Base-by-base conservation (phyloP, 2,888 invertebrate genomes). In the Strigamia transsilvanica region DNA sequence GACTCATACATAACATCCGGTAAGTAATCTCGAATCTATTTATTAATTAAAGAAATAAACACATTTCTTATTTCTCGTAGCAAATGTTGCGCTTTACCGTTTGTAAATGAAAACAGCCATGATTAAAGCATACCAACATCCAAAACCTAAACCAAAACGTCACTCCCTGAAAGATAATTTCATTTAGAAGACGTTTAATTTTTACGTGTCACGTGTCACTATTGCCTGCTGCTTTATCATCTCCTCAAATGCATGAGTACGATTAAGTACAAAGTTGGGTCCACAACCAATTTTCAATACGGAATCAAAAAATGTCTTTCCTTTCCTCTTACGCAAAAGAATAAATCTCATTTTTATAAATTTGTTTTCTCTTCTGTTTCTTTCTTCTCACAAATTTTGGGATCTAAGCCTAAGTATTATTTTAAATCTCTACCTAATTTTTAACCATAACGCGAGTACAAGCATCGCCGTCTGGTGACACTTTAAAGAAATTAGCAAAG, bases 81-180 rank as follows among this genome's bases (percentile, higher is more conserved):
- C 1, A 27, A 27, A 27, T 27, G 27, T 13, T 73, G 27, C 12
- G 5, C 2, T 15, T 27, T 73, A 73, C 73, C 32, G 73, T 27
- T 12, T 27, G 12, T n/a, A 73, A 73, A 1, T 73, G 73, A 73
- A 73, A 73, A 73, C 73, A 73, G 73, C 15, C 7, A 32, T 73
- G 73, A 73, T 73, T 73, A 32, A 32, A 73, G n/a, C n/a, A 73
- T 15, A 73, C 32, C 2, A 73, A 32, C 9, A 73, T 2, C 73
- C 73, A 73, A 73, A 27, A 27, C 27, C 73, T 12, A 12, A 73
- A 73, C 73, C 73, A 73, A 73, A 73, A 73, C 9, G 73, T 73
- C 32, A 73, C 32, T 27, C 27, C 73, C 73, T 73, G 27, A 32
- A 27, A 73, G 0, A 73, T 13, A 32, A 15, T 13, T 73, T 13